These are phyloP conservation scores for Trichonephila clavipes DNA, from an alignment of 1,140 invertebrate genomes.

Conservation along the genomic window DNA sequence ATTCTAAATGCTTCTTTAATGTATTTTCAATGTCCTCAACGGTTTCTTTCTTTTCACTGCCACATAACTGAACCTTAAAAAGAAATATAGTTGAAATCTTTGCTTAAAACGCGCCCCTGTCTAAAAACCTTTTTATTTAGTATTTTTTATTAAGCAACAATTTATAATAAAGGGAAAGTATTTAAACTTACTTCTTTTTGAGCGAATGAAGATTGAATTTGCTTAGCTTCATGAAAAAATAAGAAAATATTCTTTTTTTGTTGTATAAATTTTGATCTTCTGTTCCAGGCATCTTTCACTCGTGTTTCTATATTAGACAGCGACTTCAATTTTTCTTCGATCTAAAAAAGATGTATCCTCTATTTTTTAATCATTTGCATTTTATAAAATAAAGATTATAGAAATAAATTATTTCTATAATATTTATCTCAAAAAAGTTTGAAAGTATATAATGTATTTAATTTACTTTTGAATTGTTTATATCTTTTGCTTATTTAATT, in stretches of 20 bases:
- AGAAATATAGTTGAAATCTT: neutral
- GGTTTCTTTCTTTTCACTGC: constrained; percentile 80
- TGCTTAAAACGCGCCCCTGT: too few species aligned
- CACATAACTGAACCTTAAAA: constrained; percentile 80
- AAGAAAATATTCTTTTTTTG: constrained; percentile 32
- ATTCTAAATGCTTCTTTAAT: constrained; percentile 93
- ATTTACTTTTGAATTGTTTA: too few species aligned
- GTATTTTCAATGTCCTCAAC: constrained; percentile 93
- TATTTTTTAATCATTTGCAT: too few species aligned
- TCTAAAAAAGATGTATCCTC: neutral
- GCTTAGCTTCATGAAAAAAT: constrained; percentile 67
- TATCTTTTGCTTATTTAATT: too few species aligned
- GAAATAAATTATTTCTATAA: too few species aligned
- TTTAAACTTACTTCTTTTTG: constrained; percentile 41
- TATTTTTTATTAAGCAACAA: neutral
- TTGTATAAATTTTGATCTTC: constrained; percentile 13
- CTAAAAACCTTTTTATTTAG: neutral
- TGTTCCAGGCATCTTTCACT: constrained; percentile 41
- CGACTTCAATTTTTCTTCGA: constrained; percentile 62
- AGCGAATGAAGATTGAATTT: constrained; percentile 58
- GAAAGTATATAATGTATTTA: too few species aligned
- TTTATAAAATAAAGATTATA: too few species aligned
- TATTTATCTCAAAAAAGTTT: too few species aligned
- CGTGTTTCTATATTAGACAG: constrained; percentile 26
- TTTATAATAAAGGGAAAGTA: neutral